Percentiles rank a stretch among this genome's conserved stretches.
These are phyloP conservation scores for Catharus fuscescens DNA, from an alignment of 2,113 vertebrate genomes.

Conservation along the genomic window DNA sequence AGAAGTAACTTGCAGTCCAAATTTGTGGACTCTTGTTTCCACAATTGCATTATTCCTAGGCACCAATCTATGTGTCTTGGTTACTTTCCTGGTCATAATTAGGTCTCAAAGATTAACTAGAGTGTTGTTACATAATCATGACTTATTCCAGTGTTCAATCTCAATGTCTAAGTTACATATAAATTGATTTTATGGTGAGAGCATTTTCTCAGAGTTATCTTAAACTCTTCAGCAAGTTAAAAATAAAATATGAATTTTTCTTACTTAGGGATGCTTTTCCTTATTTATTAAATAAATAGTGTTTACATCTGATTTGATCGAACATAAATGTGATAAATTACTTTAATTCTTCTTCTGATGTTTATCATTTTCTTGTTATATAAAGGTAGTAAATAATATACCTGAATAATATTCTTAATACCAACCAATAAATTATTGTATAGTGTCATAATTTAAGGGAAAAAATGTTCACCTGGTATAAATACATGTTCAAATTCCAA, in stretches of 20 bases:
- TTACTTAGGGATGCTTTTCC: background rate
- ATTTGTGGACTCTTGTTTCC: background rate
- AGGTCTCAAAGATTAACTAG: background rate
- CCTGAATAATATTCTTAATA: background rate
- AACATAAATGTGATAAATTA: background rate
- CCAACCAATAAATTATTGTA: background rate
- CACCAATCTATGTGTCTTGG: background rate
- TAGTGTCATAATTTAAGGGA: background rate
- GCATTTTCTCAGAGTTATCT: background rate
- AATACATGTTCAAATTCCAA: background rate
- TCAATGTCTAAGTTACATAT: background rate
- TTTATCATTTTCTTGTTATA: background rate
- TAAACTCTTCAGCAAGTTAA: background rate
- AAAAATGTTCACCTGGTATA: background rate
- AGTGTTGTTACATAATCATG: background rate
- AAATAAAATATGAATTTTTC: background rate
- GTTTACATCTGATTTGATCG: background rate
- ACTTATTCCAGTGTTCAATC: background rate
- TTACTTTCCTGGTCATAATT: background rate
- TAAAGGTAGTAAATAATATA: background rate
- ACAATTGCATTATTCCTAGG: background rate
- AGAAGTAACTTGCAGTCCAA: background rate
- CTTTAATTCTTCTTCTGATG: background rate
- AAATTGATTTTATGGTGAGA: background rate
- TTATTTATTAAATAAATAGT: background rate